Conservation (phyloP, 2,797 vertebrate species). For the Alectoris magna region DNA sequence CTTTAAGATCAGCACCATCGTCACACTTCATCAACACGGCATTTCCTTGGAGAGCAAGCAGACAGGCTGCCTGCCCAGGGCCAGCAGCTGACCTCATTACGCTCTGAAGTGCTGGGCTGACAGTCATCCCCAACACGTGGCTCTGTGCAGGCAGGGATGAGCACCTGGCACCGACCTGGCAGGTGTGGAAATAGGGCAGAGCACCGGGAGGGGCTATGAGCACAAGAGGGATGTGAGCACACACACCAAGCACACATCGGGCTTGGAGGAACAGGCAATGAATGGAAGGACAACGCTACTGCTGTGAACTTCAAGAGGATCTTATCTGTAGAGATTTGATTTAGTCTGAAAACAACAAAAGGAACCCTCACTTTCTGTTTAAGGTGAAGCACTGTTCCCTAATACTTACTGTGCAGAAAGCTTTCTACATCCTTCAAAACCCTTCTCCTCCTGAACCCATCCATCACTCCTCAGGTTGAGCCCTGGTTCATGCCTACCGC, state of each 20-base stretch:
- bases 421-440: not conserved
- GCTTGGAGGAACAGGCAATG: not conserved
- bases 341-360: not conserved
- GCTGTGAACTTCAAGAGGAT: not conserved
- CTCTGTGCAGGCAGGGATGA: not conserved
- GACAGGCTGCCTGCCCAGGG: not conserved
- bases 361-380: not conserved
- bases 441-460: not conserved
- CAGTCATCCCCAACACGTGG: not conserved
- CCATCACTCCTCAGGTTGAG: not conserved
- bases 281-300: not conserved
- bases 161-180: not conserved
- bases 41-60: not conserved
- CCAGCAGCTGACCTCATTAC: slow-evolving; percentile 12
- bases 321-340: not conserved
- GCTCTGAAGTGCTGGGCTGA: not conserved
- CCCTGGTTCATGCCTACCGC: not conserved
- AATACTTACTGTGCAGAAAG: not conserved
- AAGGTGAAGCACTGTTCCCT: not conserved
- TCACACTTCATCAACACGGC: not conserved
- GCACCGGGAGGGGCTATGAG: rapidly evolving
- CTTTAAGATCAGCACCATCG: not conserved
- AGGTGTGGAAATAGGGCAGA: not conserved
- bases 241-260: not conserved
- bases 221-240: rapidly evolving